phyloP scores from a whole-genome alignment of 2,113 vertebrate species.

The Prolemur simus region DNA sequence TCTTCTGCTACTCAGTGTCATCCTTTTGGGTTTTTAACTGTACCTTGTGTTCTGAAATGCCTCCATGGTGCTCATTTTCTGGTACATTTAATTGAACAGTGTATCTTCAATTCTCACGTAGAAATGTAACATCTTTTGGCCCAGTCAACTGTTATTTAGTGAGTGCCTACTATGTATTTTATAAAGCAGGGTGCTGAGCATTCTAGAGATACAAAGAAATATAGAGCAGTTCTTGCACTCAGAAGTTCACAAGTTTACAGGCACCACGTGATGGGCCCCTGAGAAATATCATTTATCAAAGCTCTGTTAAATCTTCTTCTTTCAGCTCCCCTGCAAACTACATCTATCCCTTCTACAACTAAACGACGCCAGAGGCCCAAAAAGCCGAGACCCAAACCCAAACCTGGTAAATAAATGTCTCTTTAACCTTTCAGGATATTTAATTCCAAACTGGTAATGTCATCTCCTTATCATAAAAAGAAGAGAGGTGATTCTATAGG shows the following conservation, averaged over 20 bases:
- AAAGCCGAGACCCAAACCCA: constrained; percentile 78
- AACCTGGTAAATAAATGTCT: constrained; percentile 78
- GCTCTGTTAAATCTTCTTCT: constrained; percentile 76
- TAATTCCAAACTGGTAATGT: background rate
- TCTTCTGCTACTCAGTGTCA: background rate
- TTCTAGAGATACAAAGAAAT: background rate
- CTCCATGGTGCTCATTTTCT: background rate
- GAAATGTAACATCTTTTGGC: background rate
- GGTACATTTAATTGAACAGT: background rate
- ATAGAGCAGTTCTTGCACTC: background rate
- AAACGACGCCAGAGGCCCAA: constrained; percentile 76
- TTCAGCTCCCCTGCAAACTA: constrained; percentile 84
- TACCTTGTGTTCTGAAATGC: background rate
- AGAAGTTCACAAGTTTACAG: background rate
- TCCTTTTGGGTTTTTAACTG: constrained; percentile 13
- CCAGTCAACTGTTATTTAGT: background rate
- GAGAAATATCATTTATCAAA: constrained; percentile 49
- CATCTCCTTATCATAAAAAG: background rate
- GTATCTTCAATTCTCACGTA: background rate
- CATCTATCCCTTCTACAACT: constrained; percentile 76
- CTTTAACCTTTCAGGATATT: constrained; percentile 38
- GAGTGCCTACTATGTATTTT: background rate
- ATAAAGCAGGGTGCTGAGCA: background rate
- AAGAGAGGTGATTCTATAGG: background rate
- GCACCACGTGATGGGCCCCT: background rate